Percentiles rank a stretch among this genome's conserved stretches.
Evolutionary conservation across 2,888 invertebrate species (phyloP).

Genomic region (Tinea pellionella): DNA sequence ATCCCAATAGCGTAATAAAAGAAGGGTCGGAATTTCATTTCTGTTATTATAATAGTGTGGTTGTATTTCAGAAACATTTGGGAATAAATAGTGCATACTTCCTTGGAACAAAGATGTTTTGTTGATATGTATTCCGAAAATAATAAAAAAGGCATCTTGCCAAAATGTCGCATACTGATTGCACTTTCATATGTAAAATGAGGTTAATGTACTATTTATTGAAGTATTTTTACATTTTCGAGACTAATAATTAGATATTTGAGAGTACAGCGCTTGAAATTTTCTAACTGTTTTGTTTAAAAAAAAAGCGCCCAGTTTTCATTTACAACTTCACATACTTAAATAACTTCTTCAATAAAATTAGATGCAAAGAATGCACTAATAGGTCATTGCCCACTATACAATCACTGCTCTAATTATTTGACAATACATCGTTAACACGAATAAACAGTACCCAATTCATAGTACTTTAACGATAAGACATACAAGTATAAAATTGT

Average conservation of each 20-base stretch:
- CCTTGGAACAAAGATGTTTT: background rate
- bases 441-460: slow-evolving; percentile 1
- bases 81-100: background rate
- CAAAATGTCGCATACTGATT: background rate
- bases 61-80: background rate
- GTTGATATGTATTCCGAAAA: background rate
- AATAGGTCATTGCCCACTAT: slow-evolving; percentile 17
- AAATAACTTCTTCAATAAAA: background rate
- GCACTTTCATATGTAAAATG: background rate
- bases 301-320: too few relatives aligned
- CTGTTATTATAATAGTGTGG: too few relatives aligned
- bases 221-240: background rate
- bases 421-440: slow-evolving; percentile 4
- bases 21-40: too few relatives aligned
- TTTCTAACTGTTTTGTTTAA: too few relatives aligned
- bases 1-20: too few relatives aligned
- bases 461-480: slow-evolving; percentile 1
- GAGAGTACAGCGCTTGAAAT: too few relatives aligned
- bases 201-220: background rate
- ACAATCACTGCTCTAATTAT: slow-evolving; percentile 3
- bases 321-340: too few relatives aligned
- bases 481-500: background rate
- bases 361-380: slow-evolving; percentile 11
- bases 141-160: slow-evolving; percentile 9
- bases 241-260: too few relatives aligned